Conservation (phyloP, 2,888 invertebrate genomes). For the Drosophila mercatorum region DNA sequence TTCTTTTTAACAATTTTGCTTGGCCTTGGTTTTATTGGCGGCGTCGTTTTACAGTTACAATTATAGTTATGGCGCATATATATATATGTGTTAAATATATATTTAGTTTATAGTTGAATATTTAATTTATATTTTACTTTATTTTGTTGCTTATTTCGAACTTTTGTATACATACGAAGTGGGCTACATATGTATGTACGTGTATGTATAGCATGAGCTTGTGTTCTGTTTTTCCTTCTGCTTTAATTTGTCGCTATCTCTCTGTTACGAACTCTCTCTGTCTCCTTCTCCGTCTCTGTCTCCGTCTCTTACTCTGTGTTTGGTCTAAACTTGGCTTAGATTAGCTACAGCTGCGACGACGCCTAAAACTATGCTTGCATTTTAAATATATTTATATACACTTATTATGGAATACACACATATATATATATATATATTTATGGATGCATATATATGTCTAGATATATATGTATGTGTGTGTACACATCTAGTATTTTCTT, state of each 20-base stretch:
- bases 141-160: background rate
- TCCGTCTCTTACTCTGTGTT: constrained; percentile 26
- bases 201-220: constrained; percentile 45
- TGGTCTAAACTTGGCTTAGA: constrained; percentile 58
- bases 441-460: background rate
- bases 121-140: constrained; percentile 3
- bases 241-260: too few species aligned
- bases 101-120: constrained; percentile 37
- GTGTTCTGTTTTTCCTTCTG: constrained; percentile 1
- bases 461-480: constrained; percentile 7
- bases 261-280: background rate
- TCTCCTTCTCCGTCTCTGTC: constrained; percentile 9
- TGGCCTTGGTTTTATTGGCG: constrained; percentile 46
- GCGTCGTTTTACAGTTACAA: constrained; percentile 44
- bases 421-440: constrained; percentile 14
- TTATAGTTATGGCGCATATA: constrained; percentile 51
- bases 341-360: constrained; percentile 52
- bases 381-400: constrained; percentile 41
- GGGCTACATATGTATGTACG: constrained; percentile 39
- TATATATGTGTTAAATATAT: background rate
- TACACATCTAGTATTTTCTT: constrained; percentile 15
- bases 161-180: constrained; percentile 38
- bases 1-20: constrained; percentile 39
- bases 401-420: constrained; percentile 24
- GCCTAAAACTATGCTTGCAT: constrained; percentile 46